Percentiles rank a stretch among this genome's conserved stretches.
Evolutionary conservation across 2,797 vertebrate genomes (phyloP).

Genomic region (Melanotaenia pygmaea): DNA sequence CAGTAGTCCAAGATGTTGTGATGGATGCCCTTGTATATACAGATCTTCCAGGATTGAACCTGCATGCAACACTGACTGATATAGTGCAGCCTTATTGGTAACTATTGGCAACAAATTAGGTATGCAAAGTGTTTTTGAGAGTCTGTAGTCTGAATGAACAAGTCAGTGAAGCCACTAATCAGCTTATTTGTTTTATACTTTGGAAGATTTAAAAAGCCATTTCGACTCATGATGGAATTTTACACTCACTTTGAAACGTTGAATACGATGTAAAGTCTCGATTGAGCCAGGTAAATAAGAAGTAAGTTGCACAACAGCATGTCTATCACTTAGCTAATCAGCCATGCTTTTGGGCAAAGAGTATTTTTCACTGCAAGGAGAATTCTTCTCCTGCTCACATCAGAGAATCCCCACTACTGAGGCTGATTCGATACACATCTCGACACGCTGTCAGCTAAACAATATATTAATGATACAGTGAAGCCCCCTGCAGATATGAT

Average conservation of each 20-base stretch:
- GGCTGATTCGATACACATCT: too few relatives aligned
- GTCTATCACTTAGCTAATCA: slow-evolving; percentile 51
- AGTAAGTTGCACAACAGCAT: slow-evolving; percentile 34
- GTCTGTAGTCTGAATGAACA: slow-evolving; percentile 34
- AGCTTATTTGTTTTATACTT: slow-evolving; percentile 18
- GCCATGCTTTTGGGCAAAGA: slow-evolving; percentile 36
- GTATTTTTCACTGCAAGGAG: slow-evolving; percentile 54
- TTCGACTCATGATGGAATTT: slow-evolving; percentile 30
- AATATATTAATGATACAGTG: too few relatives aligned
- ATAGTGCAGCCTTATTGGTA: slow-evolving; percentile 7
- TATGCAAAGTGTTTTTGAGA: slow-evolving; percentile 43
- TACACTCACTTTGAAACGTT: slow-evolving; percentile 20
- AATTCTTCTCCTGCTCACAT: slow-evolving; percentile 42
- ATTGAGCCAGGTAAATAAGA: slow-evolving; percentile 45
- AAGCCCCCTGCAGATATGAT: too few relatives aligned
- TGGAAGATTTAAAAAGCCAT: slow-evolving; percentile 47
- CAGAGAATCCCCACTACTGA: too few relatives aligned
- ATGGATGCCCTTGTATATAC: too few relatives aligned
- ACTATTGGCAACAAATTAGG: slow-evolving; percentile 22
- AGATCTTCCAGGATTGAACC: too few relatives aligned
- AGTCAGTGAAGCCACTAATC: slow-evolving; percentile 44
- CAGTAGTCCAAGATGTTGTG: too few relatives aligned
- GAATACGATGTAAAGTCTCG: slow-evolving; percentile 33
- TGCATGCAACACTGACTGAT: too few relatives aligned
- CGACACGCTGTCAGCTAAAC: too few relatives aligned